Percentiles rank a stretch among this genome's conserved stretches.
Conservation (phyloP, 2,797 vertebrate genomes). For the Acanthornis magna region DNA sequence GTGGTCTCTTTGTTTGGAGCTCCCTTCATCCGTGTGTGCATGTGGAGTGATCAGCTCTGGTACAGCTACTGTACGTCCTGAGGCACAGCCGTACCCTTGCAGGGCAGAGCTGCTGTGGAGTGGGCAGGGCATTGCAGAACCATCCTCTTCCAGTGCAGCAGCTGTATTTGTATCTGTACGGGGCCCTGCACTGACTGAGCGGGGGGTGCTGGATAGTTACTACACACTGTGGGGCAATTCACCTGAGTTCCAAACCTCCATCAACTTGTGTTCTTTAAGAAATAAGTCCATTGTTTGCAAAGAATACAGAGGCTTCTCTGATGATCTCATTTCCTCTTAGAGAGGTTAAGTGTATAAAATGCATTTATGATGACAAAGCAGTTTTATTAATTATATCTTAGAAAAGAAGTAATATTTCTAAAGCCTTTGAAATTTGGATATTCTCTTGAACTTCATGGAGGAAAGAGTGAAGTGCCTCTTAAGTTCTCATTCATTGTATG, state of each 20-base stretch:
- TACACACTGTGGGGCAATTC: background rate
- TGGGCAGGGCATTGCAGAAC: background rate
- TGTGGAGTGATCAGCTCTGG: background rate
- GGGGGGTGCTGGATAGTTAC: background rate
- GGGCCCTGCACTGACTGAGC: background rate
- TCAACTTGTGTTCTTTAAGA: background rate
- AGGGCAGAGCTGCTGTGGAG: background rate
- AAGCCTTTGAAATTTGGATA: background rate
- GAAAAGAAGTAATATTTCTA: background rate
- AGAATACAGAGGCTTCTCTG: background rate
- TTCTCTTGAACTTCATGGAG: background rate
- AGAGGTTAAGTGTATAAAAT: background rate
- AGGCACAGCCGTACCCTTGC: accelerated
- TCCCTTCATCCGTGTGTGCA: accelerated
- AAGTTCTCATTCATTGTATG: background rate
- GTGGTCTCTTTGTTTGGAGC: background rate
- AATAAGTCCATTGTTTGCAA: background rate
- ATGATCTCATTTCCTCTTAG: background rate
- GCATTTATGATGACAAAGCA: background rate
- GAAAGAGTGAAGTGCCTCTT: background rate
- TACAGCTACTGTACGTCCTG: background rate
- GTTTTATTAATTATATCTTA: background rate
- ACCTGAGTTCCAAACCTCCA: background rate
- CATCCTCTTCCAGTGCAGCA: background rate
- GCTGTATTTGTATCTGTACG: background rate